Base-by-base conservation (phyloP, 2,113 vertebrate species). In the Siniperca chuatsi region DNA sequence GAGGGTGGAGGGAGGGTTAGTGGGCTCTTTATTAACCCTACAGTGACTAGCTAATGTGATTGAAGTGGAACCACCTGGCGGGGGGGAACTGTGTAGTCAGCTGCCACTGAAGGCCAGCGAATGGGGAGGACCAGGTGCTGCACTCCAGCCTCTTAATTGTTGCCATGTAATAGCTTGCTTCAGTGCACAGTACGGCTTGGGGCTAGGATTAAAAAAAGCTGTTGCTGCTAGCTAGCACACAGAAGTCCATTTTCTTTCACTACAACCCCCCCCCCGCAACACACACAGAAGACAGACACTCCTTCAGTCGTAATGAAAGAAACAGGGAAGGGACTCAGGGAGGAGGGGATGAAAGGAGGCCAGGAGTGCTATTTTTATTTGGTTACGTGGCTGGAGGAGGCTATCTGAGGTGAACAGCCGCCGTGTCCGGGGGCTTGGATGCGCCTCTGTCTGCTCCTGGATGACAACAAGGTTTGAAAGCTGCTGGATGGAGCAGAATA, bases 41-140 rank as follows among this genome's bases (percentile, higher is more conserved):
- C 94, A 96, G 85, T 96, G 96, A 93, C 96, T 95, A 93, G 94
- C 92, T 96, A 95, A 95, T 96, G 96, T 94, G 88, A 97, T 92
- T 97, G 96, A 97, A 96, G 96, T 95, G 84, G 90, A 92, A 93
- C 95, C 97, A 97, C 96, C 97, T 97, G 97, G 96, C 94, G 75
- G 94, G 95, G 29, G 89, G 94, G 90, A 93, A 89, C 94, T 92
- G 94, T 89, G 82, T 88, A 81, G 91, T 96, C 96, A 96, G 97
- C 96, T 97, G 96, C 96, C 79, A 88, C 93, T 95, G 94, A 96
- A 94, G 95, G 92, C 93, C 89, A 1, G 82, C 8, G 83, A 88
- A 90, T 86, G 72, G 87, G 58, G 90, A 94, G 95, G 87, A 96
- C 96, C 97, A 97, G 97, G 97, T 97, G 97, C 95, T 91, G 91